Base-by-base conservation (phyloP, 2,888 invertebrate genomes). In the Eilema griseolum region DNA sequence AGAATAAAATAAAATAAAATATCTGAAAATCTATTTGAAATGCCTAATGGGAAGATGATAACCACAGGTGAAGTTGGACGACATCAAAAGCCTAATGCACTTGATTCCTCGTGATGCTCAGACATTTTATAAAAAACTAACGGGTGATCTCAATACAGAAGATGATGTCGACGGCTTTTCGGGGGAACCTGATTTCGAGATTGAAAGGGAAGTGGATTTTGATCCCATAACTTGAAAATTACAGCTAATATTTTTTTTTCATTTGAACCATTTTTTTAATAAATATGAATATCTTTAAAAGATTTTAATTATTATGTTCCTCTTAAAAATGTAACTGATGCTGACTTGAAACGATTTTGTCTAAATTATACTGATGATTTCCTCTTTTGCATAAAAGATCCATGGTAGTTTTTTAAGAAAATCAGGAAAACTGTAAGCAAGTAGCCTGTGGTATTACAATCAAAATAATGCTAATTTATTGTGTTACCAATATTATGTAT, bases 391-490 rank as follows among this genome's bases (percentile, higher is more conserved):
- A 61, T 61, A 61, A 61, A n/a, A 33, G 61, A 33, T 61, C 61
- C 61, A 20, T 61, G 61, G 61, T 61, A 61, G 61, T 61, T 61
- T 60, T 61, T 61, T 33, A 33, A 61, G 61, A 61, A 61, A 61
- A 61, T 61, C 61, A 31, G 31, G 61, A 20, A 71, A 67, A 67
- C 67, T n/a, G n/a, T 67, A 60, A 69, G 66, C 66, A 59, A 69
- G 61, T 64, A 62, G 69, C 66, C 61, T 65, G 68, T 67, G 64
- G 60, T 65, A 64, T 68, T 72, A 61, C 61, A 61, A 31, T 61
- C n/a, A 61, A 61, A 61, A 61, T 31, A 33, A 20, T 61, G 28
- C 61, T 61, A 61, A 31, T 61, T 61, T 52, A 52, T 52, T 56
- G 57, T 28, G 56, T 56, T 66, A 46, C 52, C 23, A 66, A 56